Evolutionary conservation across 1,140 invertebrate species (phyloP).

Genomic region (Sycophaga agraensis): DNA sequence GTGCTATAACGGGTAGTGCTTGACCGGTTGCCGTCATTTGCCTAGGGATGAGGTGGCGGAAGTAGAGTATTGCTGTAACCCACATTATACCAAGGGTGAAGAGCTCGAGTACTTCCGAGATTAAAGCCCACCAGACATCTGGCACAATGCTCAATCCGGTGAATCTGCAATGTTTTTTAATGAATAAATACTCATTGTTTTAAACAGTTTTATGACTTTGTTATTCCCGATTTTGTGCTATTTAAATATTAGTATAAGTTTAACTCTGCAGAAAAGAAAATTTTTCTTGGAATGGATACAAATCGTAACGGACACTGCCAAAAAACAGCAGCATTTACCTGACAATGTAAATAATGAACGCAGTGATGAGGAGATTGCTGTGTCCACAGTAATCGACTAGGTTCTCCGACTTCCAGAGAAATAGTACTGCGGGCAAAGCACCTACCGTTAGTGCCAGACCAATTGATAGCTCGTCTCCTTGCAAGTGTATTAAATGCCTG

Average conservation of each 20-base stretch:
- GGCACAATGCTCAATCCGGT: slow-evolving; percentile 67
- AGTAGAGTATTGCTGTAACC: slow-evolving; percentile 80
- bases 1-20: slow-evolving; percentile 76
- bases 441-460: slow-evolving; percentile 68
- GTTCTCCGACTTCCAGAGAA: slow-evolving; percentile 76
- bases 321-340: no score
- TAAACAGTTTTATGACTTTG: no score
- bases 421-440: slow-evolving; percentile 68
- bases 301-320: no score
- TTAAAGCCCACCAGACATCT: slow-evolving; percentile 65
- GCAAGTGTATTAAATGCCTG: slow-evolving; percentile 64
- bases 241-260: no score
- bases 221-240: no score
- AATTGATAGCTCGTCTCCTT: slow-evolving; percentile 63
- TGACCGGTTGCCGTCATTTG: slow-evolving; percentile 81
- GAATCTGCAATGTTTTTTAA: slow-evolving; percentile 37
- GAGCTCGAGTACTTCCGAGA: slow-evolving; percentile 76
- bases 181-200: no score
- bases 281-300: no score
- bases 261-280: no score
- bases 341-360: slow-evolving; percentile 77
- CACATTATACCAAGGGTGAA: slow-evolving; percentile 81
- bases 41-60: slow-evolving; percentile 76
- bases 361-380: slow-evolving; percentile 78
- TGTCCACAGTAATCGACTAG: slow-evolving; percentile 83